A percentile compares a stretch with the other conserved stretches of the same genome.
These are phyloP conservation scores for Drosophila ambigua DNA, from an alignment of 1,140 invertebrate genomes.

Conservation along the genomic window DNA sequence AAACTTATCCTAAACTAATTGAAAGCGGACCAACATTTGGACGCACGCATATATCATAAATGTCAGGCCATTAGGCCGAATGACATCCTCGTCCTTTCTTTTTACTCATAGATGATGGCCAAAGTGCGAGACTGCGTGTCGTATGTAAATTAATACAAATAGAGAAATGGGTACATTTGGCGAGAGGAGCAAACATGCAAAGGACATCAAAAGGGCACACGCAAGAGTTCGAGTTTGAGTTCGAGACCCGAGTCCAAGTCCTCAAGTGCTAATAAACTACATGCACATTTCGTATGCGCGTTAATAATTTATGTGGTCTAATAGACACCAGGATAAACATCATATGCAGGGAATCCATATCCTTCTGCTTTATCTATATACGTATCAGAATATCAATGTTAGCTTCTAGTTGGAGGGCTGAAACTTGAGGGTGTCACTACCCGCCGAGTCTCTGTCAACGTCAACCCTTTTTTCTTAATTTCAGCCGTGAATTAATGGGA, in stretches of 20 bases:
- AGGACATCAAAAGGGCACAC: slow-evolving; percentile 74
- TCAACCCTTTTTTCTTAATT: slow-evolving; percentile 67
- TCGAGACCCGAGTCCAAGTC: slow-evolving; percentile 27
- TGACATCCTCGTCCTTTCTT: background rate
- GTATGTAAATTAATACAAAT: slow-evolving; percentile 77
- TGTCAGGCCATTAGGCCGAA: slow-evolving; percentile 25
- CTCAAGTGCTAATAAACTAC: slow-evolving; percentile 79
- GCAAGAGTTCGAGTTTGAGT: slow-evolving; percentile 36
- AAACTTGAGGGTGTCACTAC: slow-evolving; percentile 25
- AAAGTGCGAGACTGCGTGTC: slow-evolving; percentile 76
- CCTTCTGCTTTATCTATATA: slow-evolving; percentile 5
- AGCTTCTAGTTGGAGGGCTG: slow-evolving; percentile 1
- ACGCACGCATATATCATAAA: slow-evolving; percentile 66
- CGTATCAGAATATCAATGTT: slow-evolving; percentile 24
- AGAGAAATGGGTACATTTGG: slow-evolving; percentile 45
- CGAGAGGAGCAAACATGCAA: slow-evolving; percentile 61
- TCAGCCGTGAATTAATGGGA: slow-evolving; percentile 59
- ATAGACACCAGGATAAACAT: slow-evolving; percentile 68
- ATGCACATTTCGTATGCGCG: slow-evolving; percentile 61
- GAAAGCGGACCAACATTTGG: slow-evolving; percentile 29
- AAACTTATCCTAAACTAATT: slow-evolving; percentile 37
- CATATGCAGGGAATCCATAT: slow-evolving; percentile 63
- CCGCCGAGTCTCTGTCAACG: slow-evolving; percentile 51
- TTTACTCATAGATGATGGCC: slow-evolving; percentile 24
- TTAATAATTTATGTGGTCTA: slow-evolving; percentile 75